Evolutionary conservation across 2,888 invertebrate genomes (phyloP).

Genomic region (Labia minor): DNA sequence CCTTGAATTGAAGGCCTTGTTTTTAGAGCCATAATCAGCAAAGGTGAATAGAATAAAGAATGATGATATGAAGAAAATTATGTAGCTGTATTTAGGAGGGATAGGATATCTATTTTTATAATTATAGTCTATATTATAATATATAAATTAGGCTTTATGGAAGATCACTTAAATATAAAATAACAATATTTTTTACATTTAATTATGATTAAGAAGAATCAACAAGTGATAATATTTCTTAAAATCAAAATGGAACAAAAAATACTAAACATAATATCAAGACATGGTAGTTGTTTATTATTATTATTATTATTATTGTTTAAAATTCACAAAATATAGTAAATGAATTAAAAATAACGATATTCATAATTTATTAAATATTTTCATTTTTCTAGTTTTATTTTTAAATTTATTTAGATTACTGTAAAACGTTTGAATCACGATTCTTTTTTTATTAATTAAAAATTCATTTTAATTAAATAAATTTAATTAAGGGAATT

Average conservation of each 20-base stretch:
- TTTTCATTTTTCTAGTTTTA: no score
- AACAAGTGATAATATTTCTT: neutral
- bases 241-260: no score
- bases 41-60: neutral
- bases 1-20: neutral
- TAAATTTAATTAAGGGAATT: no score
- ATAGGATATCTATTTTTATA: neutral
- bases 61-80: neutral
- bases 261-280: neutral
- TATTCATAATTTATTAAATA: no score
- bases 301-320: no score
- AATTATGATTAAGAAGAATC: neutral
- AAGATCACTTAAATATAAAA: neutral
- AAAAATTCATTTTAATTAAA: no score
- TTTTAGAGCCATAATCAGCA: slow-evolving; percentile 13
- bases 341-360: no score
- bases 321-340: no score
- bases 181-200: neutral
- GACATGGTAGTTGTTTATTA: neutral
- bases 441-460: no score
- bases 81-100: neutral
- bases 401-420: no score
- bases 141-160: slow-evolving; percentile 13
- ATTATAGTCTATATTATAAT: neutral
- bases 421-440: no score